These are phyloP conservation scores for Drusus annulatus DNA, from an alignment of 1,140 invertebrate genomes.

Conservation along the genomic window DNA sequence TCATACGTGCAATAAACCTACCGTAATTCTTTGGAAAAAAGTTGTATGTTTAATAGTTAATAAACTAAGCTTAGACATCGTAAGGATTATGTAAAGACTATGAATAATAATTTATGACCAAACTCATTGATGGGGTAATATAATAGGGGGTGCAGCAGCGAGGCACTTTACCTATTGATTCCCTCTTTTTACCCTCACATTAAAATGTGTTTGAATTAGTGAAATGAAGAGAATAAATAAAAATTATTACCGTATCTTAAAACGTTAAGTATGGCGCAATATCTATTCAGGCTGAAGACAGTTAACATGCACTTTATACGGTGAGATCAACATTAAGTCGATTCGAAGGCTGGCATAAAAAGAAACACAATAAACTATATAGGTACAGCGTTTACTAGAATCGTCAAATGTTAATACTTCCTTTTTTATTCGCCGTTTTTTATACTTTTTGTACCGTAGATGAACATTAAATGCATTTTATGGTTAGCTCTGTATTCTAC, in stretches of 20 bases:
- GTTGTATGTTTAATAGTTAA: too few relatives aligned
- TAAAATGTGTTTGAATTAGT: constrained; percentile 21
- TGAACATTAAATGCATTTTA: constrained; percentile 20
- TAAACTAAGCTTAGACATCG: too few relatives aligned
- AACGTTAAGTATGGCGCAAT: constrained; percentile 6
- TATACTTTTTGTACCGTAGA: neutral
- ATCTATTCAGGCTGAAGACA: neutral
- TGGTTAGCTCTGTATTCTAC: too few relatives aligned
- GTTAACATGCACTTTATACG: constrained; percentile 26
- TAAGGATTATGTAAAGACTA: too few relatives aligned
- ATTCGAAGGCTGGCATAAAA: constrained; percentile 24
- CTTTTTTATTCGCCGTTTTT: constrained; percentile 16
- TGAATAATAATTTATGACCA: too few relatives aligned
- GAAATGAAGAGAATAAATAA: constrained; percentile 16
- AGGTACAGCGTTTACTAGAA: constrained; percentile 21
- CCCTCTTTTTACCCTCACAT: neutral
- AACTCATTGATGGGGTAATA: too few relatives aligned
- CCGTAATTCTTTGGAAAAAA: too few relatives aligned
- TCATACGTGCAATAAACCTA: too few relatives aligned
- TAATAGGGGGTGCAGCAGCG: too few relatives aligned
- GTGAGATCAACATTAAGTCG: constrained; percentile 27
- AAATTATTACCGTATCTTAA: constrained; percentile 12
- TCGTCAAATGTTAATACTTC: constrained; percentile 35
- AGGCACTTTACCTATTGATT: constrained; percentile 2
- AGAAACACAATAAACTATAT: constrained; percentile 25